Evolutionary conservation across 2,888 invertebrate genomes (phyloP).

Genomic region (Brachycybe producta): DNA sequence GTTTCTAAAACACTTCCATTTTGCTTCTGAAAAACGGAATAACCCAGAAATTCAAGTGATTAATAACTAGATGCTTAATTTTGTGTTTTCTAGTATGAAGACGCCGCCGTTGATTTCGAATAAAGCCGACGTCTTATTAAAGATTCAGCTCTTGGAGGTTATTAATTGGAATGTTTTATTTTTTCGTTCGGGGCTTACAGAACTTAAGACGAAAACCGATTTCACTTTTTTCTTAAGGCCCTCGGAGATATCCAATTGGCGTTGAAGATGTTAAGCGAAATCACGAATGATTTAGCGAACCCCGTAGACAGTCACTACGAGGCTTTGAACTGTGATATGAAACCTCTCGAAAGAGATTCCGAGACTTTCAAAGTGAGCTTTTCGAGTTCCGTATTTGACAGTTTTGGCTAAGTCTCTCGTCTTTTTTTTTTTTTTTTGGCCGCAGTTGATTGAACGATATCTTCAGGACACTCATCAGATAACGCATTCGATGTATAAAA

Average conservation of each 20-base stretch:
- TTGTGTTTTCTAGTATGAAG: constrained; percentile 33
- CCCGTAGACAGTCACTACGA: constrained; percentile 38
- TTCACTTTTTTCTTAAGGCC: constrained; percentile 25
- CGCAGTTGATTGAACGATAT: constrained; percentile 35
- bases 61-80: neutral
- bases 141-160: constrained; percentile 38
- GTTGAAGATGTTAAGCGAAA: constrained; percentile 34
- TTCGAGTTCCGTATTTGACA: neutral
- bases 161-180: no score
- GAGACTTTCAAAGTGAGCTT: constrained; percentile 33
- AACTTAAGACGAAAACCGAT: no score
- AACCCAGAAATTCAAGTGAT: no score
- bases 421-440: constrained; percentile 12
- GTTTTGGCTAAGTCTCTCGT: neutral
- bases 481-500: constrained; percentile 37
- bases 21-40: no score
- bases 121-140: constrained; percentile 32
- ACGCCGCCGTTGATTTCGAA: constrained; percentile 37
- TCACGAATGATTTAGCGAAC: constrained; percentile 27
- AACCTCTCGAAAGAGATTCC: constrained; percentile 28
- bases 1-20: no score
- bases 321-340: constrained; percentile 34
- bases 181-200: no score
- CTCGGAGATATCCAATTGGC: constrained; percentile 38
- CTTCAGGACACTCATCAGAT: constrained; percentile 36